A percentile compares a stretch with the other conserved stretches of the same genome.
Conservation (phyloP, 2,797 vertebrate genomes). For the Gobio occitaniae region DNA sequence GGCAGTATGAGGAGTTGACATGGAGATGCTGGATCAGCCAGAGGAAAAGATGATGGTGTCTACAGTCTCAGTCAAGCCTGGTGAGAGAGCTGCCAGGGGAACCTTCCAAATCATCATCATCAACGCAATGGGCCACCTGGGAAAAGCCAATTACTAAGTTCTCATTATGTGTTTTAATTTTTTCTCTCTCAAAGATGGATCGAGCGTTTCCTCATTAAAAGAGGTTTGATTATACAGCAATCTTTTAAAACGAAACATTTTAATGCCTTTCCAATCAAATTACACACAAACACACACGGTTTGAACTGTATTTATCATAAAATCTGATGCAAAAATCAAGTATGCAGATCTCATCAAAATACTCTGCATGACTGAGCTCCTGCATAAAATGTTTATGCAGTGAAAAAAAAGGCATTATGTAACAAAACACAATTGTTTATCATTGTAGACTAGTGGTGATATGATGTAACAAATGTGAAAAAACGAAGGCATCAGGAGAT, state of each 20-base stretch:
- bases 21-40: constrained; percentile 61
- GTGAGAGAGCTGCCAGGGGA: constrained; percentile 73
- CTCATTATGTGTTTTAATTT: constrained; percentile 25
- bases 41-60: constrained; percentile 68
- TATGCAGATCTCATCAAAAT: not conserved
- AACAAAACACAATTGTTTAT: constrained; percentile 22
- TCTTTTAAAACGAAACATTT: not conserved
- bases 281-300: constrained; percentile 1
- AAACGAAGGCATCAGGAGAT: constrained; percentile 12
- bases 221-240: not conserved
- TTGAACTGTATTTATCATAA: not conserved
- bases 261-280: constrained; percentile 9
- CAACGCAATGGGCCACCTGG: constrained; percentile 9
- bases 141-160: constrained; percentile 47
- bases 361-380: constrained; percentile 7
- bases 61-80: constrained; percentile 68
- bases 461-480: constrained; percentile 5
- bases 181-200: not conserved
- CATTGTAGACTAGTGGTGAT: not conserved
- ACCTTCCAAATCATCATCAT: constrained; percentile 72
- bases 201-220: not conserved
- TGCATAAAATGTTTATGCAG: not conserved
- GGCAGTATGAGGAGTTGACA: constrained; percentile 57
- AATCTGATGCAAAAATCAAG: not conserved
- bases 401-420: not conserved